Base-by-base conservation (phyloP, 2,113 vertebrate species). In the Cyprinus carpio region DNA sequence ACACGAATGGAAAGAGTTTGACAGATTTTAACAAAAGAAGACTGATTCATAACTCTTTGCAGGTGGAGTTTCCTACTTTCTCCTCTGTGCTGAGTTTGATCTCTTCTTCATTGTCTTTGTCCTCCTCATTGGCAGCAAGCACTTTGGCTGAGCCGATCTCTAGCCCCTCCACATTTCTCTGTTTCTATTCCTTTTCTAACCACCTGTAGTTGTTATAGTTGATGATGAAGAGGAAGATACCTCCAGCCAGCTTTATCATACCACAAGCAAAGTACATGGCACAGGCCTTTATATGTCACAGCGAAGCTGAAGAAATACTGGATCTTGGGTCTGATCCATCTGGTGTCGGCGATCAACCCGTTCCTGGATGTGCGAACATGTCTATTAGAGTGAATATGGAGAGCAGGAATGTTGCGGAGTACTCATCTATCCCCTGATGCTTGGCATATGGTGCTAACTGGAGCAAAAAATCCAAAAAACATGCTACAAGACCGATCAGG, bases 181-280 rank as follows among this genome's bases (percentile, higher is more conserved):
- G 49, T 43, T 34, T 74, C 84, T 86, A 84, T 86, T 96, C 95
- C 85, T 95, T 94, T 7, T 94, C 93, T 86, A 96, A 92, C 85
- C 90, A 91, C 82, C 89, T 93, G 82, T 97, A 96, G 92, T 96
- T 96, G 90, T 93, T 96, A 84, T 93, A 93, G 91, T 96, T 95
- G 94, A 96, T 96, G 88, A 96, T 87, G 87, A 95, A 96, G 83
- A 97, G 93, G 88, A 95, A 97, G 76, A 93, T 88, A 69, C 96
- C 95, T 25, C 94, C 92, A 67, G 92, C 85, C 90, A 96, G 89
- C 93, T 97, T 95, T 60, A 96, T 90, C 25, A 91, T 86, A 16
- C 95, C 95, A 69, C 95, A 95, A 16, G 93, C 93, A 71, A 94
- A 94, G 92, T 96, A 96, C 94, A 96, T 97, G 95, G 82, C 96